phyloP scores from a whole-genome alignment of 2,888 invertebrate species.

The Amiota communis region DNA sequence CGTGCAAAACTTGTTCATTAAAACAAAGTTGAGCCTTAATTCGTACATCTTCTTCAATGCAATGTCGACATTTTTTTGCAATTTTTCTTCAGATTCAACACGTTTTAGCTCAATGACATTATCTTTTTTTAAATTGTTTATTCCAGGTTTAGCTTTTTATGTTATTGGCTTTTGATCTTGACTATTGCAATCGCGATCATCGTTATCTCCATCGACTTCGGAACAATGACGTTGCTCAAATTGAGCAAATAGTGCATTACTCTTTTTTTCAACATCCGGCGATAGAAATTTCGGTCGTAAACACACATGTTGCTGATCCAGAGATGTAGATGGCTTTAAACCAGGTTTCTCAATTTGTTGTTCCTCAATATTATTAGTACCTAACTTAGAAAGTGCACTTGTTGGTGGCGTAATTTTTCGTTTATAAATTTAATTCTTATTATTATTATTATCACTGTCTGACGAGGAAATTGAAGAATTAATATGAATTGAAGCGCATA shows the following conservation, averaged over 20 bases:
- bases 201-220: conserved; percentile 46
- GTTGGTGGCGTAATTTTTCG: too few species aligned
- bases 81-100: conserved; percentile 28
- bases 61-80: conserved; percentile 39
- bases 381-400: too few species aligned
- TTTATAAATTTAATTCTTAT: too few species aligned
- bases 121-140: conserved; percentile 32
- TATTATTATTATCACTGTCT: too few species aligned
- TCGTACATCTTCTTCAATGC: conserved; percentile 58
- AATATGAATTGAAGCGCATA: too few species aligned
- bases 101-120: conserved; percentile 13
- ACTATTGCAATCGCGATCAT: neutral
- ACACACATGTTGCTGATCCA: neutral
- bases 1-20: conserved; percentile 58
- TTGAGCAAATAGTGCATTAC: conserved; percentile 63
- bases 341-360: too few species aligned
- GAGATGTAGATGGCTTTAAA: neutral
- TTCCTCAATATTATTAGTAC: too few species aligned
- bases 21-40: conserved; percentile 57
- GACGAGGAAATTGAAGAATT: too few species aligned
- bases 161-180: conserved; percentile 40
- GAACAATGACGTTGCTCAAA: conserved; percentile 64
- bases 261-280: conserved; percentile 57
- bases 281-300: conserved; percentile 45
- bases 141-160: too few species aligned